Percentiles rank a stretch among this genome's conserved stretches.
phyloP scores from a whole-genome alignment of 1,140 invertebrate species.

The Diachasmimorpha longicaudata region DNA sequence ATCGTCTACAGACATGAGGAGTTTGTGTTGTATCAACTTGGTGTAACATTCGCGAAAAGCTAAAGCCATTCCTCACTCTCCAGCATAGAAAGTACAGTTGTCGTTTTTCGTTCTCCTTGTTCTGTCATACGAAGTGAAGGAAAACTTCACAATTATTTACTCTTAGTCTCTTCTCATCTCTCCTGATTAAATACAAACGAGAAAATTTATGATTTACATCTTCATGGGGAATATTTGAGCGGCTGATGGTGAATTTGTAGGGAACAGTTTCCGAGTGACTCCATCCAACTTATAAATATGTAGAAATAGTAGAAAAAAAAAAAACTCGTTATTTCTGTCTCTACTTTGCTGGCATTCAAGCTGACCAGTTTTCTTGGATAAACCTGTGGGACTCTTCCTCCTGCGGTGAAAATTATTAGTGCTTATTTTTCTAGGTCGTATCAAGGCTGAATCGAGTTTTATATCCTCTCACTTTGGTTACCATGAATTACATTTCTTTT shows the following conservation, averaged over 20 bases:
- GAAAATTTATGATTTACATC: not conserved
- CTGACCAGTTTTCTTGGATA: constrained; percentile 5
- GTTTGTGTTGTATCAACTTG: not conserved
- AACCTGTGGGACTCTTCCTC: not conserved
- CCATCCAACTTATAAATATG: not conserved
- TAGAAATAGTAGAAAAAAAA: too few species aligned
- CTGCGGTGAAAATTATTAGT: constrained; percentile 3
- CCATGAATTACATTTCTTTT: not conserved
- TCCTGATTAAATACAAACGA: not conserved
- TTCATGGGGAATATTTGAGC: not conserved
- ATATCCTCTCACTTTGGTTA: not conserved
- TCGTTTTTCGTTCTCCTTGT: not conserved
- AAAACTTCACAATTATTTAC: not conserved
- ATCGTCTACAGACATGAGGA: constrained; percentile 3
- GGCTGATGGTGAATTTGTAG: not conserved
- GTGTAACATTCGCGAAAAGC: not conserved
- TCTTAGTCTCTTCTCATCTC: not conserved
- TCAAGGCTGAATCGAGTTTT: not conserved
- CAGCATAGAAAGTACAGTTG: constrained; percentile 8
- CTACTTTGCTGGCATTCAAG: not conserved
- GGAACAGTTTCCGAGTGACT: not conserved
- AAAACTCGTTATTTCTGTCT: not conserved
- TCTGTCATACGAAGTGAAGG: not conserved
- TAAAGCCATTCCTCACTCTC: not conserved
- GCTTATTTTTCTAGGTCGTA: constrained; percentile 9